These are phyloP conservation scores for Boloria selene DNA, from an alignment of 2,888 invertebrate genomes.

Conservation along the genomic window DNA sequence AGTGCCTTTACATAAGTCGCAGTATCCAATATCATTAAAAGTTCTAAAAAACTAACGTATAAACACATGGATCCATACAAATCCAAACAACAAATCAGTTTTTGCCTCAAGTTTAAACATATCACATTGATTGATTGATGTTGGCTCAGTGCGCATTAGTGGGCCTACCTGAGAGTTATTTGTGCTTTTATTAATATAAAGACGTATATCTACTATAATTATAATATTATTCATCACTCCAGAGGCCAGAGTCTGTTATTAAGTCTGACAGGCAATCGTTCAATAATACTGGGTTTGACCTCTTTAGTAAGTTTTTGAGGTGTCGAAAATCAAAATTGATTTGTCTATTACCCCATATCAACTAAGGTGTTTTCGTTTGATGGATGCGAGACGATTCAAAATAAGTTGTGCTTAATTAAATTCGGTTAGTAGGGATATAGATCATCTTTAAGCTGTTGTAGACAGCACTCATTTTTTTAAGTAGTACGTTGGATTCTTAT, in stretches of 20 bases:
- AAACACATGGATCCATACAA: conserved; percentile 51
- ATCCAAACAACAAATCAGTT: conserved; percentile 45
- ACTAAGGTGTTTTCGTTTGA: conserved; percentile 30
- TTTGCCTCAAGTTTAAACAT: conserved; percentile 57
- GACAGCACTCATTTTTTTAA: background rate
- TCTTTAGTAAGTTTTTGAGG: conserved; percentile 32
- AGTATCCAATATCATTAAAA: background rate
- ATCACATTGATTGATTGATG: conserved; percentile 77
- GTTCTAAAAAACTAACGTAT: background rate
- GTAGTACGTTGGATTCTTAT: background rate
- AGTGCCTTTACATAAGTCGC: too few relatives aligned
- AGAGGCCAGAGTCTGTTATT: conserved; percentile 41
- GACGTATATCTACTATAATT: conserved; percentile 58
- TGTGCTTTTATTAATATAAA: conserved; percentile 73
- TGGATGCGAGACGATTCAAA: conserved; percentile 26
- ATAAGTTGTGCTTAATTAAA: conserved; percentile 19
- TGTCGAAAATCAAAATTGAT: conserved; percentile 36
- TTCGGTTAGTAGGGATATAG: conserved; percentile 5
- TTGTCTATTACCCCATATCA: conserved; percentile 36
- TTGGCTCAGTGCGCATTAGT: conserved; percentile 69
- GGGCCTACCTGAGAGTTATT: conserved; percentile 58
- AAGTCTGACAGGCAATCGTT: conserved; percentile 50
- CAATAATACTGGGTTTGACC: conserved; percentile 48
- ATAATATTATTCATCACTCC: conserved; percentile 63
- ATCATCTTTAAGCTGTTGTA: conserved; percentile 5